phyloP scores from a whole-genome alignment of 2,113 vertebrate genomes.

The Anguilla rostrata region DNA sequence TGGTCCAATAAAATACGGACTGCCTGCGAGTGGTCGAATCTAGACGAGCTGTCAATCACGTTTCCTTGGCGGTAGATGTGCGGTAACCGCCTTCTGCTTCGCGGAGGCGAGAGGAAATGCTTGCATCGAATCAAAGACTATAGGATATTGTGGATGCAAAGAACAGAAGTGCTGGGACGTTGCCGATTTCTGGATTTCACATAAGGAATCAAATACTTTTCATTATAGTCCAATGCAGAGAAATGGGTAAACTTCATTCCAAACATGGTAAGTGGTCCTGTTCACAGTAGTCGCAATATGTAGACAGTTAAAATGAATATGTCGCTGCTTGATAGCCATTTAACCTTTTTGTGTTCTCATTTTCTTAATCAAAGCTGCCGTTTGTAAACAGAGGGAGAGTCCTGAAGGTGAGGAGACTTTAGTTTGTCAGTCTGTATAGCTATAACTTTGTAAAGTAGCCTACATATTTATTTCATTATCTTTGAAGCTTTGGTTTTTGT shows the following conservation, averaged over 20 bases:
- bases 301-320: background rate
- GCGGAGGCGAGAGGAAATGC: slow-evolving; percentile 38
- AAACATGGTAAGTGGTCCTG: slow-evolving; percentile 88
- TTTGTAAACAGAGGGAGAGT: slow-evolving; percentile 96
- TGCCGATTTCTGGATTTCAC: slow-evolving; percentile 71
- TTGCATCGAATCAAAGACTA: slow-evolving; percentile 50
- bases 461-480: slow-evolving; percentile 1
- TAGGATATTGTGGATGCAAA: slow-evolving; percentile 43
- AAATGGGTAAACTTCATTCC: slow-evolving; percentile 99
- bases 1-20: slow-evolving; percentile 75
- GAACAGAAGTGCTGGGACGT: background rate
- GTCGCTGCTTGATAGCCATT: slow-evolving; percentile 30
- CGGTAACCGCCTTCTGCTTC: slow-evolving; percentile 64
- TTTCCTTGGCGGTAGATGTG: slow-evolving; percentile 66
- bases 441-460: background rate
- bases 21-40: slow-evolving; percentile 70
- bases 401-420: slow-evolving; percentile 86
- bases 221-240: slow-evolving; percentile 76
- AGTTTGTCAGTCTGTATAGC: too few species aligned
- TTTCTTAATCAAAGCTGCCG: slow-evolving; percentile 76
- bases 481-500: background rate
- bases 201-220: slow-evolving; percentile 72
- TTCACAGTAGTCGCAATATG: too few species aligned
- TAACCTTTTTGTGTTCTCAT: slow-evolving; percentile 36
- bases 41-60: slow-evolving; percentile 75